Base-by-base conservation (phyloP, 2,797 vertebrate genomes). In the Hypotaenidia okinawae region DNA sequence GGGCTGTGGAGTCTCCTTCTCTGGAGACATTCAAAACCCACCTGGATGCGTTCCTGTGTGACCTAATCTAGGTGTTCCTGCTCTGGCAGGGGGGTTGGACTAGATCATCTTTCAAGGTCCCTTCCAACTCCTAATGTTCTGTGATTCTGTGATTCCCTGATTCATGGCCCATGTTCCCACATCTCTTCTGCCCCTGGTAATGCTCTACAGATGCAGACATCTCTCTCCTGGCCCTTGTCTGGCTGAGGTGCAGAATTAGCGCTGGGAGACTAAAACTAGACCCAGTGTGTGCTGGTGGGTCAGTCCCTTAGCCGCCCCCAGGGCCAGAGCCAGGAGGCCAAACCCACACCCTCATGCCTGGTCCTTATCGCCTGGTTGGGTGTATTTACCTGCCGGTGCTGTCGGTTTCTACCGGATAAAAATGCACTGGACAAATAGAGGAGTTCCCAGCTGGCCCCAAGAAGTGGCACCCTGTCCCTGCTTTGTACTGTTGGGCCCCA, bases 371-470 rank as follows among this genome's bases (percentile, higher is more conserved):
- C 64, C 77, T 0, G 3, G 21, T 28, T 1, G 6, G 76, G 67
- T 1, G 16, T 85, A 51, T 80, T 87, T 79, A 80, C 64, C 68
- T 16, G 23, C 83, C 4, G 5, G 58, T 12, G 81, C 54, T 23
- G 54, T 69, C 3, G 6, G 43, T 92, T 89, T 79, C 32, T 72
- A 24, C 52, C 5, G 2, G 84, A 84, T 79, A 49, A 52, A 89
- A 87, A 23, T 2, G 24, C 37, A 2, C 82, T 83, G 94, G 82
- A 24, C 90, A 95, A 96, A 96, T 83, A 94, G 83, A 94, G 85
- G 79, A 87, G 85, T 6, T 77, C 58, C 82, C 61, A 1, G 32
- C 39, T 2, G 8, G 74, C 75, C 75, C 59, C 5, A 2, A 45
- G 93, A 1, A n/a, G 63, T 39, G 78, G 84, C 89, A 4, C 21